Base-by-base conservation (phyloP, 2,797 vertebrate species). In the Neosalanx taihuensis region DNA sequence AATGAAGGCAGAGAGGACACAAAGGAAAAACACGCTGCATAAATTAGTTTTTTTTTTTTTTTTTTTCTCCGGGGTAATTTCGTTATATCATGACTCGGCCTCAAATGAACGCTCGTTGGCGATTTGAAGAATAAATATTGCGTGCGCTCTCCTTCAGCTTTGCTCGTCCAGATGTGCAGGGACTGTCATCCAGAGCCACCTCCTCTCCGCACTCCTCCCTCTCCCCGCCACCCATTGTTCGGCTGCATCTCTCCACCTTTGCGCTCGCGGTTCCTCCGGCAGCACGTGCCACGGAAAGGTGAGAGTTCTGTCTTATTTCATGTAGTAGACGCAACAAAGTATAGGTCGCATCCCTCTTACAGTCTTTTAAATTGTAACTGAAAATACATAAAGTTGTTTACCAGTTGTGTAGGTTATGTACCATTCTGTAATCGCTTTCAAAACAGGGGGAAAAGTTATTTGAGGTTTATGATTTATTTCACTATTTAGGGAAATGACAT, bases 401-500 rank as follows among this genome's bases (percentile, higher is more conserved):
- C n/a, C n/a, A n/a, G n/a, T n/a, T n/a, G n/a, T n/a, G n/a, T n/a
- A n/a, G n/a, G n/a, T n/a, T 46, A 3, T 46, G 10, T 46, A 12
- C 10, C 41, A 46, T 46, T 46, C 41, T 46, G 41, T 9, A 46
- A 46, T 46, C 41, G 10, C 12, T 46, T 46, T 46, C 53, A 20
- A 57, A 57, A 9, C 6, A 5, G 3, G n/a, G 35, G 20, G 5
- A 69, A 13, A 30, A 13, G 18, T 2, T 35, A 33, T 15, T 59
- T 23, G 1, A 60, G 67, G 26, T 15, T 23, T 37, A 7, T 35
- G 15, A 33, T 15, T 69, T 10, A 65, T 59, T 18, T 5, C 3
- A 68, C 76, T 68, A 18, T 75, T n/a, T 51, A 41, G 81, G 72
- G 41, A 46, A 46, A 46, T 46, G 9, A 46, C 10, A 13, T 46